Evolutionary conservation across 1,140 invertebrate species (phyloP).

Genomic region (Periplaneta americana): DNA sequence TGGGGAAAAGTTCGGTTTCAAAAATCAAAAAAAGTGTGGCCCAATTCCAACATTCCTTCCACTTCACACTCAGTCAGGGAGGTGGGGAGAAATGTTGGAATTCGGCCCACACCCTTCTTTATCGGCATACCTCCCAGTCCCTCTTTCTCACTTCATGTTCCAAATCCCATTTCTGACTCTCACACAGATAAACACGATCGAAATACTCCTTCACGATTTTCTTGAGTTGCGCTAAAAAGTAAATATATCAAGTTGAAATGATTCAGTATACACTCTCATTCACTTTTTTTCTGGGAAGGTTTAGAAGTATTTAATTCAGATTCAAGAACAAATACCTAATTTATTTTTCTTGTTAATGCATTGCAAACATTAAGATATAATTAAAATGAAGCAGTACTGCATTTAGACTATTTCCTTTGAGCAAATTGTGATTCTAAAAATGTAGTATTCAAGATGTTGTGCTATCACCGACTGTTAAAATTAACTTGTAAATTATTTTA

Average conservation of each 20-base stretch:
- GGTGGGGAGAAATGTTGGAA: background rate
- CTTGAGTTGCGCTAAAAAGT: constrained; percentile 70
- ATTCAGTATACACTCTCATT: background rate
- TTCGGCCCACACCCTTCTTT: background rate
- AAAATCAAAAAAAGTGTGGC: background rate
- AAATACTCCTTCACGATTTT: constrained; percentile 92
- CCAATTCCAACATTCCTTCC: background rate
- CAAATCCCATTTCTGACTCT: constrained; percentile 99
- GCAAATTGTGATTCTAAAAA: too few relatives aligned
- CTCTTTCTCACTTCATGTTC: constrained; percentile 97
- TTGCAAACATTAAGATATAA: too few relatives aligned
- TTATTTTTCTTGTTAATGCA: too few relatives aligned
- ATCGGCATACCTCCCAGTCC: constrained; percentile 85
- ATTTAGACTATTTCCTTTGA: too few relatives aligned
- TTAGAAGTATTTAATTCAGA: too few relatives aligned
- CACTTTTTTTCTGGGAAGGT: too few relatives aligned
- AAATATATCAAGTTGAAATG: constrained; percentile 1
- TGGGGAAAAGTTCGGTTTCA: background rate
- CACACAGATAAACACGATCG: constrained; percentile 91
- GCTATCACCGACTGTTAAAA: too few relatives aligned
- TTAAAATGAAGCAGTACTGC: too few relatives aligned
- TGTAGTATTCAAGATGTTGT: too few relatives aligned
- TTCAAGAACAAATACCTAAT: too few relatives aligned
- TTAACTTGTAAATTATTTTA: too few relatives aligned
- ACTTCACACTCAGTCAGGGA: background rate